Evolutionary conservation across 1,140 invertebrate genomes (phyloP), one percentile per base, ranked within the genome.

Genomic region (Oryzaephilus surinamensis): DNA sequence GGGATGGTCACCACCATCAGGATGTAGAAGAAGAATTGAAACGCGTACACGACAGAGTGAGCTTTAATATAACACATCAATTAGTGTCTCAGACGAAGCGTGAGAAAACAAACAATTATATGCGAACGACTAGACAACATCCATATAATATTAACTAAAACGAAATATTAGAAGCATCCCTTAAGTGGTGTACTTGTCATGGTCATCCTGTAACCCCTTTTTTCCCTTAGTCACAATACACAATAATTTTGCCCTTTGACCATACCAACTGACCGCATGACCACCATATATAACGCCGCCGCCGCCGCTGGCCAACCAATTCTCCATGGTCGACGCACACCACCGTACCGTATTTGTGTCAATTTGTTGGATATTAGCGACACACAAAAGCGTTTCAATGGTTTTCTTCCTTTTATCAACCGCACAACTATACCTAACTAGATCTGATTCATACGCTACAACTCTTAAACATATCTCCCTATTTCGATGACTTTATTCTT

Each of bases 21-120:
- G 23, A 34, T 39, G 14, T 28, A 19, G 35, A 47, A 34, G 23
- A 23, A 21, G 36, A 41, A 46, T 23, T 46, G 30, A 43, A 38
- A 26, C 33, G 21, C 21, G 32, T 36, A 36, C 43, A 40, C 49
- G 46, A 43, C 45, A 48, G 52, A 54, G 45, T 49, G 49, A 46
- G 44, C 55, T 54, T 54, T 52, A 57, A 54, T 57, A 52, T 56
- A 46, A 49, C 36, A 57, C 51, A 58, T 60, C 58, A 60, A 60
- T 60, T 60, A 60, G 58, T 52, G 49, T 48, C 48, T 48, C 45
- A 52, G 48, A 30, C 55, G 41, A 49, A 57, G 44, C 58, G 58
- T 60, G 58, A 60, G 57, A 60, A 60, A 58, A 59, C 58, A 61
- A 61, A 61, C 58, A 61, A 61, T 61, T 61, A n/a, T n/a, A 61